These are phyloP conservation scores for Holotrichia oblita DNA, from an alignment of 1,140 invertebrate genomes.

Conservation along the genomic window DNA sequence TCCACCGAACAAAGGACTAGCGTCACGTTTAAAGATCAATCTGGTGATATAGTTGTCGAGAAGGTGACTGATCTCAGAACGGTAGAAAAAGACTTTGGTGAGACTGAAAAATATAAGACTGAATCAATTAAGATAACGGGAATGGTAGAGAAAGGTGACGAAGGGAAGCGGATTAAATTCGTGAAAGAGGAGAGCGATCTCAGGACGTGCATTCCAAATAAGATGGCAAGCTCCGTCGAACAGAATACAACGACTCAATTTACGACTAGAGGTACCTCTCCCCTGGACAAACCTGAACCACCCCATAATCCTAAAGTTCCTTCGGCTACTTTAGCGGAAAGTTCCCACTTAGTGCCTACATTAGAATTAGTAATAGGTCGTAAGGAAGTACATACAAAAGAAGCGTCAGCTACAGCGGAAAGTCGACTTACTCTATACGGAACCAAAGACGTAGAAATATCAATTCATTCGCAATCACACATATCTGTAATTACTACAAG, in stretches of 20 bases:
- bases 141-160: conserved; percentile 30
- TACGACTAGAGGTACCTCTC: conserved; percentile 60
- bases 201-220: not conserved
- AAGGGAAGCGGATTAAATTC: conserved; percentile 29
- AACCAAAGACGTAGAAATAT: conserved; percentile 64
- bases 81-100: conserved; percentile 6
- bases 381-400: conserved; percentile 64
- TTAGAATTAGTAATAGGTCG: conserved; percentile 64
- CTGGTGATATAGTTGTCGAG: conserved; percentile 41
- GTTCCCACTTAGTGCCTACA: conserved; percentile 54
- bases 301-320: conserved; percentile 47
- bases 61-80: conserved; percentile 17
- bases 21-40: conserved; percentile 40
- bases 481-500: conserved; percentile 63
- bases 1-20: conserved; percentile 39
- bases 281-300: conserved; percentile 56
- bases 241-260: not conserved
- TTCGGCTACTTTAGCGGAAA: conserved; percentile 42
- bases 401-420: conserved; percentile 64
- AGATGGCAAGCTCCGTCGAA: not conserved
- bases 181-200: conserved; percentile 21
- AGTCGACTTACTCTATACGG: conserved; percentile 64
- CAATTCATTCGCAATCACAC: conserved; percentile 64
- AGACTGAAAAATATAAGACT: conserved; percentile 37
- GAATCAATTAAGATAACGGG: conserved; percentile 42